Conservation (phyloP, 2,888 invertebrate species). For the Aleiodes alternator region DNA sequence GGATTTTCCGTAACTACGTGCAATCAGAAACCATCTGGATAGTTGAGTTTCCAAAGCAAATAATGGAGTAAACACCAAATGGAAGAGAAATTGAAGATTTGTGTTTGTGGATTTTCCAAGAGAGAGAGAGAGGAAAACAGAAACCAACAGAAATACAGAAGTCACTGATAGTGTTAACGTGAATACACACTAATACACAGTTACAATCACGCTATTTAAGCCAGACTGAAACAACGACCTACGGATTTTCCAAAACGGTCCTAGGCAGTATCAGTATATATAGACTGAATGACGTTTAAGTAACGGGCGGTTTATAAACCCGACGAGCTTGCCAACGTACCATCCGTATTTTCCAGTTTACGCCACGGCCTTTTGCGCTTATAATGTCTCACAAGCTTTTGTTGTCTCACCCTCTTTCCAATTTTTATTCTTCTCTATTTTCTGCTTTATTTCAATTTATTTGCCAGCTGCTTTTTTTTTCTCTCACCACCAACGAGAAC, state of each 20-base stretch:
- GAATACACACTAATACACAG: neutral
- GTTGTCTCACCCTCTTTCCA: neutral
- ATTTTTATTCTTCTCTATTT: neutral
- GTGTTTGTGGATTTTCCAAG: neutral
- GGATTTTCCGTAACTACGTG: neutral
- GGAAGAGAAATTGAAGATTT: conserved; percentile 23
- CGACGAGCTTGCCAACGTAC: neutral
- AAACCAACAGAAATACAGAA: neutral
- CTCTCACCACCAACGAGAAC: neutral
- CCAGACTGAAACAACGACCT: conserved; percentile 1
- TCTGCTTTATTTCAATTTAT: conserved; percentile 10
- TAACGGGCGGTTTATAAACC: conserved; percentile 22
- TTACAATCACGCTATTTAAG: conserved; percentile 39
- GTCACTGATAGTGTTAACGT: conserved; percentile 24
- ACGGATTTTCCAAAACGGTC: conserved; percentile 25
- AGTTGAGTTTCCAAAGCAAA: conserved; percentile 3
- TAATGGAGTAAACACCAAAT: neutral
- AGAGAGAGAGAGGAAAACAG: no score
- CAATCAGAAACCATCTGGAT: conserved; percentile 1
- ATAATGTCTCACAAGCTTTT: conserved; percentile 19
- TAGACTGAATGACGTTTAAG: conserved; percentile 28
- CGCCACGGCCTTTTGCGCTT: neutral
- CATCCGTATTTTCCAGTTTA: conserved; percentile 1
- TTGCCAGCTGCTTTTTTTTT: conserved; percentile 4
- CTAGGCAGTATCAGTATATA: neutral